These are phyloP conservation scores for Coturnix japonica DNA, from an alignment of 2,113 vertebrate genomes.

Conservation along the genomic window DNA sequence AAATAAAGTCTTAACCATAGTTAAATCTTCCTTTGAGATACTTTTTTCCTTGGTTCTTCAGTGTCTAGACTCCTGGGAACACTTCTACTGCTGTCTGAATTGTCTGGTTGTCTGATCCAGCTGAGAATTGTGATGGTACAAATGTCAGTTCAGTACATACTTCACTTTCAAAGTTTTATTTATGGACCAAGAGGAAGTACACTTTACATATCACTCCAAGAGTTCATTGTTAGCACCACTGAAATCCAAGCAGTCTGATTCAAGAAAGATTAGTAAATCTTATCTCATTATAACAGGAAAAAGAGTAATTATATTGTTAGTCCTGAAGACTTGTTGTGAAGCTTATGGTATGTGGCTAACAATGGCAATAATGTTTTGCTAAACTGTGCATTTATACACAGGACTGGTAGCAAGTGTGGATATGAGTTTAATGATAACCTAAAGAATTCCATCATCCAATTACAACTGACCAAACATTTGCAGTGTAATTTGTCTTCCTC, in stretches of 20 bases:
- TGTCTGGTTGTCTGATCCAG: neutral
- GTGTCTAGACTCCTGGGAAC: neutral
- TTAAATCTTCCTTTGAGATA: neutral
- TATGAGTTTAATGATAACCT: neutral
- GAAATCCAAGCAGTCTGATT: neutral
- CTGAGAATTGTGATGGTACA: neutral
- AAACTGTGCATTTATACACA: neutral
- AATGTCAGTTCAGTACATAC: neutral
- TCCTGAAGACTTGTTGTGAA: neutral
- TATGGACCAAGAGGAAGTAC: neutral
- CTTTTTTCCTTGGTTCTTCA: neutral
- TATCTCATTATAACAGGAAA: neutral
- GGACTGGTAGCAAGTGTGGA: neutral
- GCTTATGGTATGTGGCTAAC: rapidly evolving
- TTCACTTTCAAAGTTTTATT: neutral
- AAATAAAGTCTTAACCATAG: neutral
- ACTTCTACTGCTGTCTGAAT: neutral
- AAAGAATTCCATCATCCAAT: neutral
- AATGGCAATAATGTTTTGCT: neutral
- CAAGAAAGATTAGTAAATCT: neutral
- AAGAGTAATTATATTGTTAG: neutral
- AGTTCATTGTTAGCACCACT: neutral
- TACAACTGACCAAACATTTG: rapidly evolving
- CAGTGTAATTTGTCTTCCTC: neutral
- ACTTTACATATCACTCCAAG: neutral